Percentiles rank a stretch among this genome's conserved stretches.
Evolutionary conservation across 2,888 invertebrate species (phyloP).

Genomic region (Orthosia gracilis): DNA sequence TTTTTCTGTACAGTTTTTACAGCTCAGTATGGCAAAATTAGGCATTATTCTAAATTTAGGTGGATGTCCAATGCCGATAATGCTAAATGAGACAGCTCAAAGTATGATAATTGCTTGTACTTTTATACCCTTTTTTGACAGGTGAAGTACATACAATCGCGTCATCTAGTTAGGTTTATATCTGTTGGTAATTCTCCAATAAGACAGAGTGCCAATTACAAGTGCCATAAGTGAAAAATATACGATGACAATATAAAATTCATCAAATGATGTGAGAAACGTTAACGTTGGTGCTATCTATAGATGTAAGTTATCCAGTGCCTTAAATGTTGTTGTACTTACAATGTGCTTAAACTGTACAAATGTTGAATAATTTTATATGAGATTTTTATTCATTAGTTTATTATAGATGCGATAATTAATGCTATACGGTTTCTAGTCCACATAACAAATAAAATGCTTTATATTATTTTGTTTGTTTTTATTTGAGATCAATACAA

Average conservation of each 20-base stretch:
- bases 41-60: no score
- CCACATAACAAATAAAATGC: slow-evolving; percentile 87
- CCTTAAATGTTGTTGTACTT: slow-evolving; percentile 84
- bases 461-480: slow-evolving; percentile 75
- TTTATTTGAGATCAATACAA: slow-evolving; percentile 63
- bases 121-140: no score
- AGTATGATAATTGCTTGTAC: no score
- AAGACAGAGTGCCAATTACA: slow-evolving; percentile 43
- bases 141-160: no score
- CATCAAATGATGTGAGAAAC: slow-evolving; percentile 42
- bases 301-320: slow-evolving; percentile 73
- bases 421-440: slow-evolving; percentile 87
- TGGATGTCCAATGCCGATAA: no score
- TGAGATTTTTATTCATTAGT: slow-evolving; percentile 78
- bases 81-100: no score
- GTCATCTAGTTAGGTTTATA: no score
- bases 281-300: slow-evolving; percentile 69
- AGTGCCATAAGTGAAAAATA: slow-evolving; percentile 43
- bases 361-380: slow-evolving; percentile 83
- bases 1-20: no score
- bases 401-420: slow-evolving; percentile 74
- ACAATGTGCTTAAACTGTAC: slow-evolving; percentile 78
- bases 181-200: not conserved
- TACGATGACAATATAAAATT: slow-evolving; percentile 19
- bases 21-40: no score